phyloP scores from a whole-genome alignment of 2,797 vertebrate species.

The Tachyglossus aculeatus region DNA sequence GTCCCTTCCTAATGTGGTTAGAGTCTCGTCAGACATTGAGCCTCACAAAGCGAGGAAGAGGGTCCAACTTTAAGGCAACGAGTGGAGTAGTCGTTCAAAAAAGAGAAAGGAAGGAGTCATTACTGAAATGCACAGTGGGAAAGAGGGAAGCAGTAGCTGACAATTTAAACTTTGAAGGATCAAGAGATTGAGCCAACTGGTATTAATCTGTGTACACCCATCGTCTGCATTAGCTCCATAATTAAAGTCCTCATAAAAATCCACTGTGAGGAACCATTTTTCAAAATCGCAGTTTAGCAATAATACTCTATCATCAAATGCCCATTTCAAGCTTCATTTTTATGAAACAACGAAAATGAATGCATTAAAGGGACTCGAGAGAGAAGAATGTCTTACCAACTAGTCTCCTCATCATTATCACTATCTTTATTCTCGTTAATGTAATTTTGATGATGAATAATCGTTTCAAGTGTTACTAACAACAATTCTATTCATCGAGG shows the following conservation, averaged over 20 bases:
- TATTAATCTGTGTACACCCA: constrained; percentile 62
- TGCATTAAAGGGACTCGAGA: constrained; percentile 21
- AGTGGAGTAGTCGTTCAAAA: constrained; percentile 38
- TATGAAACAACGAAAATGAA: constrained; percentile 40
- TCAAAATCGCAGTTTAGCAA: constrained; percentile 52
- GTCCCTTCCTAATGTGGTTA: constrained; percentile 31
- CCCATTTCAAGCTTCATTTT: constrained; percentile 39
- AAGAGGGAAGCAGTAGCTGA: constrained; percentile 42
- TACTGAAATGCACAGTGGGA: constrained; percentile 24
- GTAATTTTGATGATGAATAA: background rate
- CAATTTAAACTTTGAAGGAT: constrained; percentile 50
- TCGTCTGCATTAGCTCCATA: constrained; percentile 52
- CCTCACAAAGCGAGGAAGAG: constrained; percentile 22
- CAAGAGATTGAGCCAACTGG: constrained; percentile 57
- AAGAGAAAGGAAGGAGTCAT: constrained; percentile 35
- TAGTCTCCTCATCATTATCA: constrained; percentile 1
- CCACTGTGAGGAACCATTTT: constrained; percentile 42
- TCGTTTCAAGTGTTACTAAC: constrained; percentile 1
- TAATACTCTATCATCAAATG: constrained; percentile 28
- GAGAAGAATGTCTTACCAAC: constrained; percentile 42
- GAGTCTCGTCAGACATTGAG: constrained; percentile 25
- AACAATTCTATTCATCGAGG: background rate
- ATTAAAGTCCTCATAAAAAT: constrained; percentile 60
- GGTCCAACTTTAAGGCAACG: constrained; percentile 32
- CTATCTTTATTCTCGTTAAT: constrained; percentile 12